phyloP scores from a whole-genome alignment of 2,888 invertebrate genomes.

The Thalpophila matura region DNA sequence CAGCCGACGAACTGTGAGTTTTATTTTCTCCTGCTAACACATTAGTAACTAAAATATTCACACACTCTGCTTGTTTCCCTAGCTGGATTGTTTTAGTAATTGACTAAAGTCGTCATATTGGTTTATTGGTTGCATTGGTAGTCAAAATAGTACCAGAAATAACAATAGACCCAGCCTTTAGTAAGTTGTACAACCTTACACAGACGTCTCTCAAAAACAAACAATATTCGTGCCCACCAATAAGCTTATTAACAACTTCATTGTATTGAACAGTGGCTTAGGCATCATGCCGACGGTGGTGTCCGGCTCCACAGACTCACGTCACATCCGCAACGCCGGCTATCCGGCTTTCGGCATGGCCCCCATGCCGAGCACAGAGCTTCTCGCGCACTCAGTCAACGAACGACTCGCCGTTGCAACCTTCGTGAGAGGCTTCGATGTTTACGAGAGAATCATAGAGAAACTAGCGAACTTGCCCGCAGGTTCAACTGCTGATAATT shows the following conservation, averaged over 20 bases:
- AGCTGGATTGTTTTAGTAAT: no score
- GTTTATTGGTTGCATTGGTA: no score
- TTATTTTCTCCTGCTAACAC: not conserved
- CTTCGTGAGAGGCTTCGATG: slow-evolving; percentile 93
- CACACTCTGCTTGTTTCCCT: no score
- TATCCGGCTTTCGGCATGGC: slow-evolving; percentile 96
- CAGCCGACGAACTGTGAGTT: slow-evolving; percentile 71
- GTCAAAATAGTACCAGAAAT: not conserved
- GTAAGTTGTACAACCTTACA: not conserved
- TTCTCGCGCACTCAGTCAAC: slow-evolving; percentile 95
- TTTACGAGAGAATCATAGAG: slow-evolving; percentile 91
- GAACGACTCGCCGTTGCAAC: slow-evolving; percentile 93
- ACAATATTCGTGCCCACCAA: no score
- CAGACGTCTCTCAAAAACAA: not conserved
- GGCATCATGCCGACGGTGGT: slow-evolving; percentile 92
- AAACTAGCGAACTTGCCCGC: slow-evolving; percentile 45
- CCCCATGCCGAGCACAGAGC: slow-evolving; percentile 95
- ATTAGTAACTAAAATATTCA: no score
- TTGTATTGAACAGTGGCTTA: slow-evolving; percentile 86
- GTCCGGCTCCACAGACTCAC: slow-evolving; percentile 95
- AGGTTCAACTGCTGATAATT: not conserved
- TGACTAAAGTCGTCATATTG: no score
- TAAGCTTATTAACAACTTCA: not conserved
- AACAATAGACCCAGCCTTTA: not conserved
- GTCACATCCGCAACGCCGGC: slow-evolving; percentile 93